Evolutionary conservation across 2,797 vertebrate species (phyloP).

Genomic region (Argya squamiceps): DNA sequence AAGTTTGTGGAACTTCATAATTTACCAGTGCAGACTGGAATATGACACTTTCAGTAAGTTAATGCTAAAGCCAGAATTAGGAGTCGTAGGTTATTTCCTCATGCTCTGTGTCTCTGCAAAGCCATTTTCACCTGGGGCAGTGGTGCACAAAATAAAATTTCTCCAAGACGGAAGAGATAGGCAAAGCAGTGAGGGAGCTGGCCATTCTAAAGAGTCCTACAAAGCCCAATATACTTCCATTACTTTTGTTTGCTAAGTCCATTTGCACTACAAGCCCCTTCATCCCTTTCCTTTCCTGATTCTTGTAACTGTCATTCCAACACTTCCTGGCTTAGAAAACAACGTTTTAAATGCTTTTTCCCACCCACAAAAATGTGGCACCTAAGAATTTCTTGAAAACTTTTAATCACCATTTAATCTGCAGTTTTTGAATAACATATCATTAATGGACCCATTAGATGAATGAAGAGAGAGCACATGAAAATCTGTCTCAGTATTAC

Average conservation of each 20-base stretch:
- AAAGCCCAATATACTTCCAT: neutral
- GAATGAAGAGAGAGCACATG: neutral
- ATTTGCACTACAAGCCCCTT: neutral
- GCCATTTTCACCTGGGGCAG: neutral
- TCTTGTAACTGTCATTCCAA: neutral
- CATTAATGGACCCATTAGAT: conserved; percentile 3
- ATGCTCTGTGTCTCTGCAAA: neutral
- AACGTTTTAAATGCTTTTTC: neutral
- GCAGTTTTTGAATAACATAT: neutral
- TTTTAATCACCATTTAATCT: neutral
- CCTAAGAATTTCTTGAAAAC: neutral
- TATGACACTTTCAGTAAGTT: neutral
- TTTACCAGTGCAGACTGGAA: neutral
- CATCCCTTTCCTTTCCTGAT: neutral
- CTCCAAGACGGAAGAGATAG: neutral
- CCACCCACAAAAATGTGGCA: neutral
- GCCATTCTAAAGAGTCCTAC: neutral
- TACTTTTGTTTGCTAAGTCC: neutral
- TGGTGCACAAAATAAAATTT: neutral
- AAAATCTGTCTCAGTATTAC: neutral
- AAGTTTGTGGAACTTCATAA: neutral
- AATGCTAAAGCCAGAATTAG: neutral
- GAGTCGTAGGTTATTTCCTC: neutral
- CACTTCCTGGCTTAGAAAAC: neutral
- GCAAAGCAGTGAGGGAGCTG: neutral